Conservation (phyloP, 2,113 vertebrate genomes). For the Prionailurus viverrinus region DNA sequence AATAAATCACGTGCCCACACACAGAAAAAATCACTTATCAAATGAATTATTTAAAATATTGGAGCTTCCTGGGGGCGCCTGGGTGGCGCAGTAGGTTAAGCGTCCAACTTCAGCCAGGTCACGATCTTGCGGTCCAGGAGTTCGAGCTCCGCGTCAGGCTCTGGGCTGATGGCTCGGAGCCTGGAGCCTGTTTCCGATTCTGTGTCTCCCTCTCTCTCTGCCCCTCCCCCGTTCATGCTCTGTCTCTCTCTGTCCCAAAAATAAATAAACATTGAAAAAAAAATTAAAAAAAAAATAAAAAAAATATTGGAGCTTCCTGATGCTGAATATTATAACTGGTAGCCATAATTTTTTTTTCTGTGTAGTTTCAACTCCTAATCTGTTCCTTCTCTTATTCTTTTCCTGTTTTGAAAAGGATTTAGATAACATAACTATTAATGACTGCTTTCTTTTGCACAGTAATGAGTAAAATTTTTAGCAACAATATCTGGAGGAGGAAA, state of each 20-base stretch:
- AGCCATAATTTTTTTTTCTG: background rate
- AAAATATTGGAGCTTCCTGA: background rate
- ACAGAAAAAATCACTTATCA: background rate
- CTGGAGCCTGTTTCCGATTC: too few species aligned
- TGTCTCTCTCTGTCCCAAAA: too few species aligned
- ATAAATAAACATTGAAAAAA: too few species aligned
- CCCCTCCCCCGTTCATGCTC: too few species aligned
- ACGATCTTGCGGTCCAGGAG: too few species aligned
- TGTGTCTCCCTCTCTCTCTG: too few species aligned
- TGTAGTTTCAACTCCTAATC: background rate
- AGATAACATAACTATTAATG: background rate
- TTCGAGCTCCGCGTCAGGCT: too few species aligned
- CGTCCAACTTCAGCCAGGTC: too few species aligned
- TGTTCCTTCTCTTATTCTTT: background rate
- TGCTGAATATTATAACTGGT: background rate
- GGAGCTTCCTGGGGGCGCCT: background rate
- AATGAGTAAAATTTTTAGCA: background rate
- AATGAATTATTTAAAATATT: background rate
- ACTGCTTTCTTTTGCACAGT: background rate
- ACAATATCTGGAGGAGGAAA: slow-evolving; percentile 12
- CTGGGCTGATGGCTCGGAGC: too few species aligned
- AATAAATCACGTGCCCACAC: background rate
- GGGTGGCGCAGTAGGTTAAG: too few species aligned
- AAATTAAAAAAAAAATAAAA: too few species aligned
- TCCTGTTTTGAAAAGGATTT: background rate